Evolutionary conservation across 2,797 vertebrate genomes (phyloP).

Genomic region (Hypotaenidia okinawae): DNA sequence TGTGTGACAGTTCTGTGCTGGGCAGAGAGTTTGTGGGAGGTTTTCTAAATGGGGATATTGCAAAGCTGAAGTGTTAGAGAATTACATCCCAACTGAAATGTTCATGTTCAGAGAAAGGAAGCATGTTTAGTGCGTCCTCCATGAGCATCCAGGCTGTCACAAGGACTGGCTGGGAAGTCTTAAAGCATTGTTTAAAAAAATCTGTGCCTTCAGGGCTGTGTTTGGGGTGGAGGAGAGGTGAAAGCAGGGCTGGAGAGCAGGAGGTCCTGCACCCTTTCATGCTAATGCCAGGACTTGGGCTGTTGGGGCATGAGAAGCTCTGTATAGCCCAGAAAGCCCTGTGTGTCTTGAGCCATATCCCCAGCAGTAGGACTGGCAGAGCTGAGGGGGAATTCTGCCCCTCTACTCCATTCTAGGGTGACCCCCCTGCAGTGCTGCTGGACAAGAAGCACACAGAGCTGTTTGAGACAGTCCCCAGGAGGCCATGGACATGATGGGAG

Average conservation of each 20-base stretch:
- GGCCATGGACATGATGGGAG: no score
- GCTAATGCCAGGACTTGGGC: not conserved
- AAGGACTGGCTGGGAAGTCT: not conserved
- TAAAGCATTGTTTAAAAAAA: accelerated
- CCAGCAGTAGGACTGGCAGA: no score
- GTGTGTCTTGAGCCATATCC: no score
- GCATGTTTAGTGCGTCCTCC: not conserved
- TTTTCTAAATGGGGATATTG: not conserved
- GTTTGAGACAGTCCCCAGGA: no score
- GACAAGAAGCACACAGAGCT: no score
- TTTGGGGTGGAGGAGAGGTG: no score
- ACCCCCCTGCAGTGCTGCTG: no score
- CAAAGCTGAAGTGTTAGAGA: not conserved
- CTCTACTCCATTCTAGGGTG: no score
- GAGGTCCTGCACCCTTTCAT: not conserved
- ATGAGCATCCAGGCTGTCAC: accelerated
- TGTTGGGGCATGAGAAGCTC: no score
- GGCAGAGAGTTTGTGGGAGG: accelerated
- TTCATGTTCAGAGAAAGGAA: not conserved
- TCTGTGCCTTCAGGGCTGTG: accelerated
- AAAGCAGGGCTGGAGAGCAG: not conserved
- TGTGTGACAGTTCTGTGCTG: not conserved
- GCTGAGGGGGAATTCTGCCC: no score
- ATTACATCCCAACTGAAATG: not conserved
- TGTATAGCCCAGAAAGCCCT: no score